A percentile compares a stretch with the other conserved stretches of the same genome.
Evolutionary conservation across 2,113 vertebrate genomes (phyloP).

Genomic region (Gymnocephalus cernua): DNA sequence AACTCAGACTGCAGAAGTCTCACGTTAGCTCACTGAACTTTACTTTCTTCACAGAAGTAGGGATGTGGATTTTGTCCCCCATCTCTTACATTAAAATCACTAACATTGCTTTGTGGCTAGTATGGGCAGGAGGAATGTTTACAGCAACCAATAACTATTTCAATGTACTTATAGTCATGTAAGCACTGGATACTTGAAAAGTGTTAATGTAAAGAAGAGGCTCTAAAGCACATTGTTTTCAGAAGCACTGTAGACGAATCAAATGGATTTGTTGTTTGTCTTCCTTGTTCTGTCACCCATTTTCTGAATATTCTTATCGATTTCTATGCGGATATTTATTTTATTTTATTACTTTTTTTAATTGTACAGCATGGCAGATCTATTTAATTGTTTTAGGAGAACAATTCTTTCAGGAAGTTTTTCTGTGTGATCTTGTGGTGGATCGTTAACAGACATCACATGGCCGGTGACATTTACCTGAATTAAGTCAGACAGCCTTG

Average conservation of each 20-base stretch:
- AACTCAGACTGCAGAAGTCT: not conserved
- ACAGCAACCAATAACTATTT: too few relatives aligned
- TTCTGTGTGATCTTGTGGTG: not conserved
- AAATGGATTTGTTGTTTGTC: not conserved
- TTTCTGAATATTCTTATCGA: not conserved
- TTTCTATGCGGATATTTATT: not conserved
- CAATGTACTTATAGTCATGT: not conserved
- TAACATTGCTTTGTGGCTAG: not conserved
- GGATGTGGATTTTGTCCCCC: not conserved
- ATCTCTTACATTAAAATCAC: not conserved
- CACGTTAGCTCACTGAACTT: conserved; percentile 8
- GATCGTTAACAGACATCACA: not conserved
- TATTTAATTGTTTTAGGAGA: not conserved
- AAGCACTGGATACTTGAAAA: not conserved
- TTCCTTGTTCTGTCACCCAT: not conserved
- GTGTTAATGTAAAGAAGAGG: not conserved
- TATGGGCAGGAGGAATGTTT: not conserved
- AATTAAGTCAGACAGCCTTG: not conserved
- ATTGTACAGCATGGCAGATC: not conserved
- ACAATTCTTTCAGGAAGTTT: not conserved
- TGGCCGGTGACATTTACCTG: not conserved
- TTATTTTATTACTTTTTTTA: not conserved
- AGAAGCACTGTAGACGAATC: not conserved
- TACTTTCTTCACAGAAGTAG: not conserved
- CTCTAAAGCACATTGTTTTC: not conserved